Conservation (phyloP, 2,888 invertebrate species). For the Drosophila gaucha region DNA sequence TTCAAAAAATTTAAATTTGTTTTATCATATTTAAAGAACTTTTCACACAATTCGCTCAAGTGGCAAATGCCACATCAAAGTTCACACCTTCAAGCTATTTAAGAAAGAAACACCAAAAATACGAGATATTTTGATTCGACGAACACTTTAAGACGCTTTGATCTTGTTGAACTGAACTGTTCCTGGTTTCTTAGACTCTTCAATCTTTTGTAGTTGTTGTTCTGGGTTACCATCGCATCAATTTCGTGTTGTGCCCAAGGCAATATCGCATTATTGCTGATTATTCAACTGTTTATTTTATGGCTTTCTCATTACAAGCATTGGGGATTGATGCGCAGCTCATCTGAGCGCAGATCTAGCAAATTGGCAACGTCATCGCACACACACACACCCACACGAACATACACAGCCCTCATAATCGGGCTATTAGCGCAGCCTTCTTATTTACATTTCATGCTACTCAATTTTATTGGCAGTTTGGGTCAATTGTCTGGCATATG, state of each 20-base stretch:
- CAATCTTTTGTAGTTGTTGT: slow-evolving; percentile 5
- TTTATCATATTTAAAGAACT: slow-evolving; percentile 12
- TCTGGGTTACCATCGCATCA: slow-evolving; percentile 46
- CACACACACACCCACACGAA: slow-evolving; percentile 6
- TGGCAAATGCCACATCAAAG: slow-evolving; percentile 64
- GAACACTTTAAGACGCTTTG: slow-evolving; percentile 54
- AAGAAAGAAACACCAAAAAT: slow-evolving; percentile 2
- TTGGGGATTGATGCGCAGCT: slow-evolving; percentile 20
- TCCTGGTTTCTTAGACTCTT: slow-evolving; percentile 17
- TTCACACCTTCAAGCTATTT: slow-evolving; percentile 61
- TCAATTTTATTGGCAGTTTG: slow-evolving; percentile 76
- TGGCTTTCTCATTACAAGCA: slow-evolving; percentile 75
- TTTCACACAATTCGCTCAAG: slow-evolving; percentile 26
- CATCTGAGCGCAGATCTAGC: slow-evolving; percentile 30
- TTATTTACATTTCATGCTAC: slow-evolving; percentile 76
- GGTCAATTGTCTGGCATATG: slow-evolving; percentile 73
- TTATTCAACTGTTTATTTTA: slow-evolving; percentile 80
- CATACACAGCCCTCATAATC: slow-evolving; percentile 64
- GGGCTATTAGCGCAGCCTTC: slow-evolving; percentile 69
- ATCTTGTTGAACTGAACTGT: slow-evolving; percentile 52
- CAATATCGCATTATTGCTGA: slow-evolving; percentile 64
- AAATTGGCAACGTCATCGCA: slow-evolving; percentile 73
- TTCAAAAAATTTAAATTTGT: not conserved
- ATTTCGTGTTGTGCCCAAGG: slow-evolving; percentile 63
- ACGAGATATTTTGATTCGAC: slow-evolving; percentile 16